Percentiles rank a stretch among this genome's conserved stretches.
Conservation (phyloP, 1,140 invertebrate species). For the Orius insidiosus region DNA sequence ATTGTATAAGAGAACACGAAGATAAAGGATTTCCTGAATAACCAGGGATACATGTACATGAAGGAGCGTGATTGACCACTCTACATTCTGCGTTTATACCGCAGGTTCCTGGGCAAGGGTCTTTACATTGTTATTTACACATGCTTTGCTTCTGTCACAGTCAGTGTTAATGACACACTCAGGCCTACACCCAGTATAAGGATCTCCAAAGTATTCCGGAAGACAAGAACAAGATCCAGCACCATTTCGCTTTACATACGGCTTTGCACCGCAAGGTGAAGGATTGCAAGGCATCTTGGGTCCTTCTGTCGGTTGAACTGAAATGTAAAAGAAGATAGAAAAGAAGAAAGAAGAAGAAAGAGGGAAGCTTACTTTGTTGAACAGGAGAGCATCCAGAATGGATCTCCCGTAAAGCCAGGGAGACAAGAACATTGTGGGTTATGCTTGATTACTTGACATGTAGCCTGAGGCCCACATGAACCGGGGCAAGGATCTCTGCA, state of each 20-base stretch:
- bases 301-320: slow-evolving; percentile 24
- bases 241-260: slow-evolving; percentile 52
- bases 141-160: slow-evolving; percentile 46
- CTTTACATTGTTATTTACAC: slow-evolving; percentile 51
- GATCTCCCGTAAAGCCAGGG: slow-evolving; percentile 62
- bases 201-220: slow-evolving; percentile 46
- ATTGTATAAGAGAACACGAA: slow-evolving; percentile 35
- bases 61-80: slow-evolving; percentile 47
- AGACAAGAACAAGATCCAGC: slow-evolving; percentile 50
- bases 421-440: slow-evolving; percentile 62
- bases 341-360: slow-evolving; percentile 1
- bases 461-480: slow-evolving; percentile 65
- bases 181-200: slow-evolving; percentile 37
- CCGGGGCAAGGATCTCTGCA: slow-evolving; percentile 70
- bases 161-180: slow-evolving; percentile 56
- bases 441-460: slow-evolving; percentile 64
- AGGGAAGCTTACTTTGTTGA: slow-evolving; percentile 21
- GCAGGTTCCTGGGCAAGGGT: slow-evolving; percentile 59
- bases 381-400: slow-evolving; percentile 46
- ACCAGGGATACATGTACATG: slow-evolving; percentile 41
- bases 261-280: slow-evolving; percentile 60
- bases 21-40: slow-evolving; percentile 47
- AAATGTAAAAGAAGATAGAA: slow-evolving; percentile 29
- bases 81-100: slow-evolving; percentile 50
- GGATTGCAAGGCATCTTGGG: slow-evolving; percentile 43